Percentiles rank a stretch among this genome's conserved stretches.
Conservation (phyloP, 1,140 invertebrate species). For the Bicyclus anynana region DNA sequence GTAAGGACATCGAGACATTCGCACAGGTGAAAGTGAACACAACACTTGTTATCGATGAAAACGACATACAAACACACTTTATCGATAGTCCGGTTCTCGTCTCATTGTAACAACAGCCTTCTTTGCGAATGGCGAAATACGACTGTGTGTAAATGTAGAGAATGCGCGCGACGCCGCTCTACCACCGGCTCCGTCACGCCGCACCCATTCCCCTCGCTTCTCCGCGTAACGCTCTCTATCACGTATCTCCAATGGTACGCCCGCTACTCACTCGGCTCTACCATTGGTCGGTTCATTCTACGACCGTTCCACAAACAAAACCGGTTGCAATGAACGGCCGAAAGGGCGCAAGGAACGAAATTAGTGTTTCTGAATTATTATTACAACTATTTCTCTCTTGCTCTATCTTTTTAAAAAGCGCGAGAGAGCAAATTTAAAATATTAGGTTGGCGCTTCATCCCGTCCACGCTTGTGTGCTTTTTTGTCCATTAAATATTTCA, state of each 20-base stretch:
- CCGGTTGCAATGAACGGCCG: constrained; percentile 67
- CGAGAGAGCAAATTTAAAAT: constrained; percentile 39
- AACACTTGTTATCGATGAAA: constrained; percentile 76
- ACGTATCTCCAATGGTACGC: constrained; percentile 66
- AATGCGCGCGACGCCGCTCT: constrained; percentile 39
- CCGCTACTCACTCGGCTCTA: constrained; percentile 35
- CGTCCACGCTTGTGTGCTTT: neutral
- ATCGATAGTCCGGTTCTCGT: constrained; percentile 70
- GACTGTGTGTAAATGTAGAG: constrained; percentile 41
- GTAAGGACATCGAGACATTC: constrained; percentile 73
- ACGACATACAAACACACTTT: constrained; percentile 77
- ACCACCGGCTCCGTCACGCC: constrained; percentile 36
- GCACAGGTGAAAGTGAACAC: constrained; percentile 76
- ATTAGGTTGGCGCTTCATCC: constrained; percentile 21
- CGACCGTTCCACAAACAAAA: constrained; percentile 72
- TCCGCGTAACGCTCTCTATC: constrained; percentile 45
- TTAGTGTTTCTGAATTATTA: constrained; percentile 65
- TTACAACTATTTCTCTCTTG: constrained; percentile 52
- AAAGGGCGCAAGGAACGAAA: constrained; percentile 72
- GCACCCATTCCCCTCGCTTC: constrained; percentile 52
- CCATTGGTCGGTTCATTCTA: constrained; percentile 62
- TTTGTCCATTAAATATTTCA: neutral
- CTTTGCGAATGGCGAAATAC: constrained; percentile 68
- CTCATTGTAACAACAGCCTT: constrained; percentile 72
- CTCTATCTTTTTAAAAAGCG: constrained; percentile 20